Evolutionary conservation across 2,113 vertebrate species (phyloP).

Genomic region (Phrynocephalus versicolor): DNA sequence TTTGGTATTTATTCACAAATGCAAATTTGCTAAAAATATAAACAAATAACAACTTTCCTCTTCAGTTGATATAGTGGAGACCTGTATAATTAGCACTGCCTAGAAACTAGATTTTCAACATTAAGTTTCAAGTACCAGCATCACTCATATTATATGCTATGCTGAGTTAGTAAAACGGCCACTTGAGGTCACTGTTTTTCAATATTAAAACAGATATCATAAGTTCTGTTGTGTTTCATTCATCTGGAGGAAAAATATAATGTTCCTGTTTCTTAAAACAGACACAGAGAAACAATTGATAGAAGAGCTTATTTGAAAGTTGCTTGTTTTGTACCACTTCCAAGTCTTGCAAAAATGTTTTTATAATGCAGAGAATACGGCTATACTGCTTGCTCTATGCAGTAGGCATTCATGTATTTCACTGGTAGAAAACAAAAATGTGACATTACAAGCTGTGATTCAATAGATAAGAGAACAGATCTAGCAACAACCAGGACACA

Average conservation of each 20-base stretch:
- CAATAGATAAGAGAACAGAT: too few species aligned
- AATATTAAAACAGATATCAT: not conserved
- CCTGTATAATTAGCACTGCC: not conserved
- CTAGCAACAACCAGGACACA: not conserved
- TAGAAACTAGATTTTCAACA: not conserved
- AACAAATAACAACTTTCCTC: not conserved
- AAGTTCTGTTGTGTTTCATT: not conserved
- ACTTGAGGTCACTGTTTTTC: conserved; percentile 61
- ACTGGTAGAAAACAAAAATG: not conserved
- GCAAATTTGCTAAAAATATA: not conserved
- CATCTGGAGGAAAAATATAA: not conserved
- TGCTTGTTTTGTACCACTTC: not conserved
- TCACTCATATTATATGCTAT: not conserved
- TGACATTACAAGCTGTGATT: not conserved
- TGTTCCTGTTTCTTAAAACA: not conserved
- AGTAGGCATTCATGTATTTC: not conserved
- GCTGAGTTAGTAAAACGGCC: conserved; percentile 23
- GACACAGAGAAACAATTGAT: not conserved
- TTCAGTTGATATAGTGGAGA: not conserved
- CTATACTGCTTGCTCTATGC: not conserved
- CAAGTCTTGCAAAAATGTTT: not conserved
- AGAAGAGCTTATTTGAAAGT: too few species aligned
- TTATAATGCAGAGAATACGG: not conserved
- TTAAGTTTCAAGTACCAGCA: not conserved
- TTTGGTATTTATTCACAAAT: too few species aligned